Evolutionary conservation across 2,888 invertebrate species (phyloP).

Genomic region (Synergus japonicus): DNA sequence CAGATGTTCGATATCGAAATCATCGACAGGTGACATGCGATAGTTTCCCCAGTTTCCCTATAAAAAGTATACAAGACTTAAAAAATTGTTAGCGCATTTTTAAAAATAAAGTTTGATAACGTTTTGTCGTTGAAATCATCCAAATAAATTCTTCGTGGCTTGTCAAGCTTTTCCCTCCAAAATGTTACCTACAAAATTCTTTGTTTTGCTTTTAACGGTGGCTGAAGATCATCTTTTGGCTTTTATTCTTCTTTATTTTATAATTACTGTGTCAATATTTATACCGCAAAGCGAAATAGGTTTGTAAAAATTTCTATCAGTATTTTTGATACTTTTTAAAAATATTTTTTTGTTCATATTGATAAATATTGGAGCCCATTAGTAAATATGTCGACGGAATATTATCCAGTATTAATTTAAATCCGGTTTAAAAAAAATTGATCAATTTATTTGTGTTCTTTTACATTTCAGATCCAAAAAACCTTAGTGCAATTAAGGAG

Average conservation of each 20-base stretch:
- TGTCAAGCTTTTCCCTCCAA: neutral
- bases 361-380: neutral
- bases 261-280: slow-evolving; percentile 11
- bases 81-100: slow-evolving; percentile 2
- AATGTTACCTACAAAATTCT: slow-evolving; percentile 16
- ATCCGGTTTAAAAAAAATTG: neutral
- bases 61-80: neutral
- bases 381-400: neutral
- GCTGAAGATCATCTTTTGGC: neutral
- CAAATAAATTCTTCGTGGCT: neutral
- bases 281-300: neutral
- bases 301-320: neutral
- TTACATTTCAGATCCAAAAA: neutral
- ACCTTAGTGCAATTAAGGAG: neutral
- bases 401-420: neutral
- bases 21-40: slow-evolving; percentile 2
- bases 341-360: neutral
- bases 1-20: slow-evolving; percentile 22
- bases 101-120: neutral
- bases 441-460: too few species aligned
- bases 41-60: neutral
- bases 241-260: slow-evolving; percentile 3
- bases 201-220: slow-evolving; percentile 4
- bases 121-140: neutral
- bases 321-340: neutral